Conservation (phyloP, 2,113 vertebrate species). For the Terrapene triunguis region DNA sequence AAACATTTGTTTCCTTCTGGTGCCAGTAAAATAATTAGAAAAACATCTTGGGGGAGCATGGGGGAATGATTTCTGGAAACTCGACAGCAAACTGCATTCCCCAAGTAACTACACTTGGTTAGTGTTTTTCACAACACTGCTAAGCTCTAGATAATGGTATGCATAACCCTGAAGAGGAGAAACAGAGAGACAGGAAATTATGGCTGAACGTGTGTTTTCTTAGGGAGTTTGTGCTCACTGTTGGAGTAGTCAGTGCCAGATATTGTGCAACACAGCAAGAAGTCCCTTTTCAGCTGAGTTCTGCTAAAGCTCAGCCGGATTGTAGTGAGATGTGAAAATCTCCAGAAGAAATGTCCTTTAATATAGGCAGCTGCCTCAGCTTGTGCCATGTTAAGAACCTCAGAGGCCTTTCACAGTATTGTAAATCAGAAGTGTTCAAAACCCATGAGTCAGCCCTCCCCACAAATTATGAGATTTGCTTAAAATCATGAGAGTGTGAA, state of each 20-base stretch:
- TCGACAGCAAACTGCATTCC: constrained; percentile 57
- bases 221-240: constrained; percentile 69
- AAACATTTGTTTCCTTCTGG: constrained; percentile 54
- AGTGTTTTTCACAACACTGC: constrained; percentile 72
- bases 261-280: constrained; percentile 73
- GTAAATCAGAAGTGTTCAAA: neutral
- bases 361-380: constrained; percentile 35
- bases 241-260: constrained; percentile 67
- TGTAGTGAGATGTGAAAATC: constrained; percentile 45
- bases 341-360: constrained; percentile 37
- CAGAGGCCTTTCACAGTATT: neutral
- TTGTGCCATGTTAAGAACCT: neutral
- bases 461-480: neutral
- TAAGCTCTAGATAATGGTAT: constrained; percentile 72
- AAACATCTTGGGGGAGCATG: constrained; percentile 39
- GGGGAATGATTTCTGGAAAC: constrained; percentile 56
- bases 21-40: constrained; percentile 57
- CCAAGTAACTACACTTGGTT: constrained; percentile 66
- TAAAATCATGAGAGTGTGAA: neutral
- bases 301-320: constrained; percentile 67
- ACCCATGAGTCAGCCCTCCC: neutral
- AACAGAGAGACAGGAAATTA: constrained; percentile 79
- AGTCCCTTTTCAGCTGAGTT: constrained; percentile 55
- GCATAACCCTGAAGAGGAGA: constrained; percentile 69
- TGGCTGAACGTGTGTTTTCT: constrained; percentile 77